Conservation (phyloP, 2,113 vertebrate genomes). For the Rhineura floridana region DNA sequence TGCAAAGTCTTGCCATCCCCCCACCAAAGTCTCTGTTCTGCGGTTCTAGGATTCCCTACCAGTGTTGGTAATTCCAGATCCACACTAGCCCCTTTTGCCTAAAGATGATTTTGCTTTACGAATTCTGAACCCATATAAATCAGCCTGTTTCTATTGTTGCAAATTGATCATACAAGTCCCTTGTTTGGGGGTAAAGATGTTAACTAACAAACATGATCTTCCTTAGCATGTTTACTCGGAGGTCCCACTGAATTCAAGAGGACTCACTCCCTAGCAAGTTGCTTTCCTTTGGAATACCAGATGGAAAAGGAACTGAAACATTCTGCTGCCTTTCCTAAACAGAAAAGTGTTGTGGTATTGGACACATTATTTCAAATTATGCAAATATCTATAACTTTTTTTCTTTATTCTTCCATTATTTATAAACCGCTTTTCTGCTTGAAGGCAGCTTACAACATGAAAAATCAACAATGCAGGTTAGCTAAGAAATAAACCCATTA, state of each 20-base stretch:
- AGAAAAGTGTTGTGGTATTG: not conserved
- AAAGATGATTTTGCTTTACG: not conserved
- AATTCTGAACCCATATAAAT: not conserved
- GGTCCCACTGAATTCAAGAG: too few relatives aligned
- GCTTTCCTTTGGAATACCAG: slow-evolving; percentile 15
- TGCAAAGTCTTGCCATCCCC: not conserved
- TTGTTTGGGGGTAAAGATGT: too few relatives aligned
- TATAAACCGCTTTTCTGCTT: slow-evolving; percentile 11
- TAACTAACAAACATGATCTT: not conserved
- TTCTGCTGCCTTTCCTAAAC: slow-evolving; percentile 16
- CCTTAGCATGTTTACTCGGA: not conserved
- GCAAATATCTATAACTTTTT: not conserved
- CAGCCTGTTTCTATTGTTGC: not conserved
- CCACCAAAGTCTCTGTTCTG: not conserved
- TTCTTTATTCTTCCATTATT: slow-evolving; percentile 5
- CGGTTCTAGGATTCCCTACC: not conserved
- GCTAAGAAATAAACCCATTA: slow-evolving; percentile 16
- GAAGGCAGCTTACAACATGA: slow-evolving; percentile 3
- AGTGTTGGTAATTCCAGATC: not conserved
- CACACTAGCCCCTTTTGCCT: not conserved
- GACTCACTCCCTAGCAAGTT: not conserved
- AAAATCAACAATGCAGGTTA: slow-evolving; percentile 4
- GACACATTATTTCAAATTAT: not conserved
- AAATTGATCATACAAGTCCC: too few relatives aligned
- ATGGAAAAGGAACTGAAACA: slow-evolving; percentile 18